Percentiles rank a stretch among this genome's conserved stretches.
Evolutionary conservation across 2,888 invertebrate genomes (phyloP).

Genomic region (Torymus texanus): DNA sequence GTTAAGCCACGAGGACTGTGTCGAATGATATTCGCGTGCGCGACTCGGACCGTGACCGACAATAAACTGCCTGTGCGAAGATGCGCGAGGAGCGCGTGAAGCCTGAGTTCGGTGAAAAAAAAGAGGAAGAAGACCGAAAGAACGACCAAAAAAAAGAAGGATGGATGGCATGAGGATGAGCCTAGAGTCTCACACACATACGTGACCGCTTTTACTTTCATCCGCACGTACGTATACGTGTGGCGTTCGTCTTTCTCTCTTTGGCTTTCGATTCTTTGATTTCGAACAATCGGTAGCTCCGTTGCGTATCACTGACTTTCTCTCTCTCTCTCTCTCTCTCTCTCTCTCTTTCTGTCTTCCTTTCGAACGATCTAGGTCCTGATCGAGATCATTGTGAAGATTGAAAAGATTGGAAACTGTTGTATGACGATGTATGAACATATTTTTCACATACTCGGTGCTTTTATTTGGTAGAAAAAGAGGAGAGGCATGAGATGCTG

Average conservation of each 20-base stretch:
- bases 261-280: conserved; percentile 23
- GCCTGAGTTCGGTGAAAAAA: background rate
- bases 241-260: too few species aligned
- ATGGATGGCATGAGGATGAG: conserved; percentile 15
- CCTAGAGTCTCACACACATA: too few species aligned
- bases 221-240: background rate
- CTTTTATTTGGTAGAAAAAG: background rate
- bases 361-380: too few species aligned
- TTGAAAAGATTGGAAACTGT: too few species aligned
- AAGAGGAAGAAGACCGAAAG: background rate
- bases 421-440: too few species aligned
- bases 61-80: background rate
- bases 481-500: too few species aligned
- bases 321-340: conserved; percentile 14
- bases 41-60: too few species aligned
- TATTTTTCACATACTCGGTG: too few species aligned
- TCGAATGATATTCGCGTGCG: too few species aligned
- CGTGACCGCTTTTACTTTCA: conserved; percentile 26
- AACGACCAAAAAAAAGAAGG: background rate
- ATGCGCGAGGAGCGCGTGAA: background rate
- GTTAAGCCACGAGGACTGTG: too few species aligned
- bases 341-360: background rate
- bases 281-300: conserved; percentile 1
- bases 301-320: conserved; percentile 14
- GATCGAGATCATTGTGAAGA: too few species aligned